Evolutionary conservation across 2,797 vertebrate genomes (phyloP).

Genomic region (Girardinus metallicus): DNA sequence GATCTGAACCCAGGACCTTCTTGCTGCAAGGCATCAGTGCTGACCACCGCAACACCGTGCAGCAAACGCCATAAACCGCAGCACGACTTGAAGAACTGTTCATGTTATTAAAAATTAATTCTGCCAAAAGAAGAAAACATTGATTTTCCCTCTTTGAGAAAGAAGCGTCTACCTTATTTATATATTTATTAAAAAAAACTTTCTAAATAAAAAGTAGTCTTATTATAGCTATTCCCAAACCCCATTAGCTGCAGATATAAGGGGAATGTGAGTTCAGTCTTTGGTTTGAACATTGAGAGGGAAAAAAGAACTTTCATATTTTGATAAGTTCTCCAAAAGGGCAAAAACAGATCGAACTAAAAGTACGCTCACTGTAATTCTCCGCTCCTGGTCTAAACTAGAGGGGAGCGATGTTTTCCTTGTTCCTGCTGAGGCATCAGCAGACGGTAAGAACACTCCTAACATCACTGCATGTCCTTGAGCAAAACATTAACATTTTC

Average conservation of each 20-base stretch:
- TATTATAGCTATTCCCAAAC: neutral
- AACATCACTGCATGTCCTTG: slow-evolving; percentile 17
- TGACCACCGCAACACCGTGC: neutral
- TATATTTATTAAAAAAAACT: neutral
- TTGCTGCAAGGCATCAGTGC: neutral
- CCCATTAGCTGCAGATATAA: neutral
- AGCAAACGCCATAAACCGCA: neutral
- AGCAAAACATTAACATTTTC: slow-evolving; percentile 17
- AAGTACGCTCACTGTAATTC: neutral
- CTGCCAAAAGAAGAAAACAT: neutral
- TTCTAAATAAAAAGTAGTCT: neutral
- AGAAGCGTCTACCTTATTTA: neutral
- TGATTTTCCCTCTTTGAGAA: neutral
- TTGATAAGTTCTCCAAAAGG: neutral
- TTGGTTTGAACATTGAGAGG: neutral
- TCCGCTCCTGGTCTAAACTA: slow-evolving; percentile 6
- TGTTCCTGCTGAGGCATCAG: neutral
- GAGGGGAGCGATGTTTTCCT: slow-evolving; percentile 2
- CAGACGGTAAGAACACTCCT: neutral
- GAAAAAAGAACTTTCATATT: neutral
- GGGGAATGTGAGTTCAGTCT: neutral
- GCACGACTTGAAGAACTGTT: neutral
- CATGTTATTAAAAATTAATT: neutral
- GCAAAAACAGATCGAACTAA: slow-evolving; percentile 1
- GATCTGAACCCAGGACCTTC: neutral